Conservation (phyloP, 2,888 invertebrate genomes). For the Tenthredo scrophulariae region DNA sequence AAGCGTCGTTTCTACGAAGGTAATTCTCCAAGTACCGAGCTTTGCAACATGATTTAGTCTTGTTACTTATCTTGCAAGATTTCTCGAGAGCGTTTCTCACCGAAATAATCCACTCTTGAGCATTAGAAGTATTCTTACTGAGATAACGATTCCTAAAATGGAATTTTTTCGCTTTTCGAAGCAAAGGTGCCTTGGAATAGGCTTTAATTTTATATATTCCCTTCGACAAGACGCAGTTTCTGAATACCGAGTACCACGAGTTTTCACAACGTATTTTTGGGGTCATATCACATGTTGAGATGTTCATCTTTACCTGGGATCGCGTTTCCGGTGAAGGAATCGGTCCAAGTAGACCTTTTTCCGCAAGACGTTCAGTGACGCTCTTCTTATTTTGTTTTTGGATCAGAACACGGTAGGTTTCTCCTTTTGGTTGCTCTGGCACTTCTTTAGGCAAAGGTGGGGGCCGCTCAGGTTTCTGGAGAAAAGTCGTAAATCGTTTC, state of each 20-base stretch:
- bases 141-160: conserved; percentile 54
- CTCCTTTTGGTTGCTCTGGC: conserved; percentile 62
- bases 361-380: conserved; percentile 71
- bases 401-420: conserved; percentile 73
- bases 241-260: not conserved
- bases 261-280: not conserved
- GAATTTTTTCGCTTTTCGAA: not conserved
- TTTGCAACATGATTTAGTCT: conserved; percentile 54
- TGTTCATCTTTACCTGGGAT: conserved; percentile 65
- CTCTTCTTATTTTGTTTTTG: conserved; percentile 74
- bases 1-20: not conserved
- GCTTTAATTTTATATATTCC: not conserved
- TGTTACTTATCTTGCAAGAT: conserved; percentile 49
- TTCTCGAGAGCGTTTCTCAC: conserved; percentile 36
- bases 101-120: conserved; percentile 8
- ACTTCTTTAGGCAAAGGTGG: conserved; percentile 79
- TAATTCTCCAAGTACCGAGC: conserved; percentile 53
- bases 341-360: conserved; percentile 71
- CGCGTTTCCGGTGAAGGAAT: conserved; percentile 67
- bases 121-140: conserved; percentile 37
- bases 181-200: not conserved
- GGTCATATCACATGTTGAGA: not conserved
- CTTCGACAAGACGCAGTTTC: not conserved
- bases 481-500: conserved; percentile 83
- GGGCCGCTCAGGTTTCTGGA: conserved; percentile 87